Base-by-base conservation (phyloP, 2,113 vertebrate species). In the Penelope pileata region DNA sequence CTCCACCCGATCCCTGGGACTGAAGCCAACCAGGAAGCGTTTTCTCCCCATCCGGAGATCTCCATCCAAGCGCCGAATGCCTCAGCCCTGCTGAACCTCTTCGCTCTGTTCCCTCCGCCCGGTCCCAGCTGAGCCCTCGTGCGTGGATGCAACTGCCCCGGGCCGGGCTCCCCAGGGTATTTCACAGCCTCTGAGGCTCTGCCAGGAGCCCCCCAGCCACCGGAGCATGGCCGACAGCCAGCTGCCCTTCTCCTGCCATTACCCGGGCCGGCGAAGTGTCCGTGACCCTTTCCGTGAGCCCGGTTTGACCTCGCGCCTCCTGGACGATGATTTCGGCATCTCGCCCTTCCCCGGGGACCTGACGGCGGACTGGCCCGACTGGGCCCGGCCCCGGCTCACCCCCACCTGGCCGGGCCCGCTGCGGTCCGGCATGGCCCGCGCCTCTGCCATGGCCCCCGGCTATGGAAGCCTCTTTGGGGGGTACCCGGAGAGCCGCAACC, bases 301-400 rank as follows among this genome's bases (percentile, higher is more conserved):
- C 73, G 97, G 97, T 40, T 97, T 99, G 70, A 97, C 98, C 26
- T 98, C 99, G 1, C 99, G 98, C 34, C 98, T 99, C 75, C 98
- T 99, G 98, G 99, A 99, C 2, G 99, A 99, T 34, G 99, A 99
- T 53, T 99, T 99, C 91, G 99, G 98, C 47, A 98, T 99, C 97
- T 97, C 98, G 2, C 96, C 98, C 47, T 99, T 99, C 94, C 97
- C 98, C 1, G 99, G 99, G 4, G 99, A 99, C 18, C 96, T 99
- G 94, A 98, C 98, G 0, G 98, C 99, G 85, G 98, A 99, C 93
- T 99, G 99, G 99, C 99, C 99, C 0, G 99, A 99, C 54, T 99
- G 99, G 99, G 99, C 98, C 81, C 98, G 99, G 54, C 98, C 99
- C 8, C 98, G 99, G n/a, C 98, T 99, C n/a, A 98, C 98, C 80